A percentile compares a stretch with the other conserved stretches of the same genome.
These are phyloP conservation scores for Rambutsinella grinnellia DNA, from an alignment of 2,888 invertebrate species.

Conservation along the genomic window DNA sequence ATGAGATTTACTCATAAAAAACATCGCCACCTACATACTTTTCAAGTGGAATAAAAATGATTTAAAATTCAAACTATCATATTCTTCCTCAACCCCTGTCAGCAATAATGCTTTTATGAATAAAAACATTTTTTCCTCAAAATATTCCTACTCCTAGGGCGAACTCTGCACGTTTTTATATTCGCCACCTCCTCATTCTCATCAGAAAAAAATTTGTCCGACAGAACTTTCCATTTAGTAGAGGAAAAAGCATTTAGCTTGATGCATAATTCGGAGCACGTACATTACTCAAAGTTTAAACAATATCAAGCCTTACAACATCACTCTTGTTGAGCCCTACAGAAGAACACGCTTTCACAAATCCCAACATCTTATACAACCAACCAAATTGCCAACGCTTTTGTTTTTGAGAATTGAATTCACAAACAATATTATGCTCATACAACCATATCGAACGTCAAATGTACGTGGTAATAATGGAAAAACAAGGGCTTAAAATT, in stretches of 20 bases:
- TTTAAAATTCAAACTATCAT: too few relatives aligned
- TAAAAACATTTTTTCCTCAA: background rate
- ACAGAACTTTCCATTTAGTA: slow-evolving; percentile 15
- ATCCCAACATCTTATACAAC: background rate
- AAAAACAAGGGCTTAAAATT: slow-evolving; percentile 18
- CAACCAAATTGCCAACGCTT: too few relatives aligned
- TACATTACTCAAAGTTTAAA: too few relatives aligned
- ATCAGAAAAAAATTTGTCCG: slow-evolving; percentile 3
- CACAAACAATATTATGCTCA: background rate
- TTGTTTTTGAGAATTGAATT: too few relatives aligned
- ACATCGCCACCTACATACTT: too few relatives aligned
- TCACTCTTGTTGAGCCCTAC: background rate
- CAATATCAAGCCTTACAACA: background rate
- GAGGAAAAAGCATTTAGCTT: slow-evolving; percentile 1
- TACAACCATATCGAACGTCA: background rate
- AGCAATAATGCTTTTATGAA: too few relatives aligned
- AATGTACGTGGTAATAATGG: background rate
- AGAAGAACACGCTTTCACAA: background rate
- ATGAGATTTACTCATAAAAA: too few relatives aligned
- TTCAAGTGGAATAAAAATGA: too few relatives aligned
- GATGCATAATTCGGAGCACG: slow-evolving; percentile 51
- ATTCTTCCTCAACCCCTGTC: too few relatives aligned
- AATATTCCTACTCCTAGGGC: background rate
- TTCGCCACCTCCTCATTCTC: background rate
- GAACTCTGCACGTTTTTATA: background rate